Conservation (phyloP, 2,888 invertebrate genomes). For the Philereme transversata region DNA sequence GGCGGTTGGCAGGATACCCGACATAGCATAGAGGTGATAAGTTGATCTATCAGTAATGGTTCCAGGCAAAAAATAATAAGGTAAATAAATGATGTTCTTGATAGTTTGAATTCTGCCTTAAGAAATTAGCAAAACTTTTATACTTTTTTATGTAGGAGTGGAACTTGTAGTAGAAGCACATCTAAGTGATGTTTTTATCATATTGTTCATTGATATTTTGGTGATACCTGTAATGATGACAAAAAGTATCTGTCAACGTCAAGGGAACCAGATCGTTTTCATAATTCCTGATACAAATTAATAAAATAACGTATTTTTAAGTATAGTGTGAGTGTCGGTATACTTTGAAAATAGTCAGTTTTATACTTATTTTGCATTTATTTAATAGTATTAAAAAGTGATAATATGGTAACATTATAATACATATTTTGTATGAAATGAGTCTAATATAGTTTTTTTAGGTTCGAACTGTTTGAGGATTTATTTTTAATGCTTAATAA, state of each 20-base stretch:
- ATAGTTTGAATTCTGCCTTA: too few relatives aligned
- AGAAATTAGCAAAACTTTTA: too few relatives aligned
- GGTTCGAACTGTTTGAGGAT: conserved; percentile 51
- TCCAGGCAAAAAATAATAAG: too few relatives aligned
- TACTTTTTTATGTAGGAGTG: too few relatives aligned
- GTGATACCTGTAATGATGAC: not conserved
- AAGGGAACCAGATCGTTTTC: not conserved
- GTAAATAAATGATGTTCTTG: too few relatives aligned
- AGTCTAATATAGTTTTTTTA: conserved; percentile 57
- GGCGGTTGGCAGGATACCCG: too few relatives aligned
- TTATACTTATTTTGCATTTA: conserved; percentile 67
- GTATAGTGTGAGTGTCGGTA: conserved; percentile 50
- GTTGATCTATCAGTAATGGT: too few relatives aligned
- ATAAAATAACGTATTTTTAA: conserved; percentile 39
- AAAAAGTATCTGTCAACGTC: conserved; percentile 2
- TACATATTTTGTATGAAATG: conserved; percentile 43
- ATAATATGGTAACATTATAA: conserved; percentile 52
- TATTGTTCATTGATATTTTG: too few relatives aligned
- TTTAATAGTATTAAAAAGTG: conserved; percentile 60
- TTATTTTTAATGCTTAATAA: conserved; percentile 69
- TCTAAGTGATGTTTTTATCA: too few relatives aligned
- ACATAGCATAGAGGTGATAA: too few relatives aligned
- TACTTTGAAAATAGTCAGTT: conserved; percentile 56
- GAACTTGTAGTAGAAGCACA: too few relatives aligned
- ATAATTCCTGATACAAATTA: conserved; percentile 34